Percentiles rank a stretch among this genome's conserved stretches.
Evolutionary conservation across 2,888 invertebrate genomes (phyloP).

Genomic region (Eristalinus sepulchralis): DNA sequence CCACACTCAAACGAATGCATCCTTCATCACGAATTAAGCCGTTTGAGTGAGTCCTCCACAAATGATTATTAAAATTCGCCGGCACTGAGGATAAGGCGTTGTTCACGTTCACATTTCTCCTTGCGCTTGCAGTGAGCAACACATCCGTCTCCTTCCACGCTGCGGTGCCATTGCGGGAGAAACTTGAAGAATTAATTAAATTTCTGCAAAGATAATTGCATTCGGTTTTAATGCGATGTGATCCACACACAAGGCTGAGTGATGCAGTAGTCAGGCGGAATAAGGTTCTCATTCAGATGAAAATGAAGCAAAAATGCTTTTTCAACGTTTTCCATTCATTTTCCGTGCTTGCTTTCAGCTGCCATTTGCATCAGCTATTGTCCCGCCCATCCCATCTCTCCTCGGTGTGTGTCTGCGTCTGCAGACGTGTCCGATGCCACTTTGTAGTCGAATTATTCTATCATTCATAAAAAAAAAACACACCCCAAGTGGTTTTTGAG

Average conservation of each 20-base stretch:
- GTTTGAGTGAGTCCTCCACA: conserved; percentile 46
- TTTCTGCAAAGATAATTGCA: conserved; percentile 70
- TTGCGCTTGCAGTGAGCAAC: neutral
- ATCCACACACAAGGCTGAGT: conserved; percentile 55
- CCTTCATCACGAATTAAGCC: conserved; percentile 34
- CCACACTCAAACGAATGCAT: neutral
- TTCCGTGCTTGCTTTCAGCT: neutral
- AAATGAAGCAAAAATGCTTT: conserved; percentile 48
- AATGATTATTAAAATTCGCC: conserved; percentile 49
- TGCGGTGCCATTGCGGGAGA: conserved; percentile 62
- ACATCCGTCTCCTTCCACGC: conserved; percentile 45
- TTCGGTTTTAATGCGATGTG: conserved; percentile 64
- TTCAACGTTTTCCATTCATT: neutral
- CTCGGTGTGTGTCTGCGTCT: neutral
- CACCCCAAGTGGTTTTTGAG: conserved; percentile 66
- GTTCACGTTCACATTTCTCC: too few relatives aligned
- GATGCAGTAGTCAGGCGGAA: conserved; percentile 36
- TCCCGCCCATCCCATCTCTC: neutral
- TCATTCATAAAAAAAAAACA: conserved; percentile 62
- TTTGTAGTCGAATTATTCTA: conserved; percentile 58
- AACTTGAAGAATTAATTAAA: conserved; percentile 70
- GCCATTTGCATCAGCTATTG: neutral
- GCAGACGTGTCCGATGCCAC: conserved; percentile 32
- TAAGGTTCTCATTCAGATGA: conserved; percentile 59
- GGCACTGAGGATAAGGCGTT: neutral